Base-by-base conservation (phyloP, 2,113 vertebrate genomes). In the Ictalurus furcatus region DNA sequence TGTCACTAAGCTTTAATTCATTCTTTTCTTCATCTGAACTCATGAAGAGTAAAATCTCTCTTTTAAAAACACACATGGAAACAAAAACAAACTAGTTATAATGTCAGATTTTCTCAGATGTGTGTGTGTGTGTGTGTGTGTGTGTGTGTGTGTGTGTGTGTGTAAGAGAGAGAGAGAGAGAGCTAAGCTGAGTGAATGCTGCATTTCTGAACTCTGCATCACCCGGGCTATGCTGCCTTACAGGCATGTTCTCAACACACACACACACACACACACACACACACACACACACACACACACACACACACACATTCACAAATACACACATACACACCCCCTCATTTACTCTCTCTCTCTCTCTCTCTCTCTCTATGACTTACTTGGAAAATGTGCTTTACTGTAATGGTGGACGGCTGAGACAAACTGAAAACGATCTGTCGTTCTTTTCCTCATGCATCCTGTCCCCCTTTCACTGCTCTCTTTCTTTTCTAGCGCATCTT, bases 171-270 rank as follows among this genome's bases (percentile, higher is more conserved):
- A 63, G 34, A 63, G 58, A 63, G 73, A 87, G 88, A 90, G 87
- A 76, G 40, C 83, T 86, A 86, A 78, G 28, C 71, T 80, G 80
- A 87, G 63, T n/a, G 67, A 87, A 79, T 44, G 37, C 56, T 74
- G 81, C 90, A 89, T 86, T 82, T 88, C 52, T 95, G 93, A 95
- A 95, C 95, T 95, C 85, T 94, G 8, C 88, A 89, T 95, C 93
- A 95, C 93, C 95, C 84, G 85, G 91, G 87, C 92, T 88, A 78
- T n/a, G 84, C 91, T 94, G 93, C 94, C 94, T 92, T 54, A 88
- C 87, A 92, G 94, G 92, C 84, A 34, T 91, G 71, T 79, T 85
- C 88, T 17, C 52, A 48, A 80, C 81, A 71, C 67, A 85, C 84
- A 78, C 85, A 87, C 71, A 80, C 86, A 87, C 63, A 54, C 78